phyloP scores from a whole-genome alignment of 2,888 invertebrate species.

The Diaprepes abbreviatus region DNA sequence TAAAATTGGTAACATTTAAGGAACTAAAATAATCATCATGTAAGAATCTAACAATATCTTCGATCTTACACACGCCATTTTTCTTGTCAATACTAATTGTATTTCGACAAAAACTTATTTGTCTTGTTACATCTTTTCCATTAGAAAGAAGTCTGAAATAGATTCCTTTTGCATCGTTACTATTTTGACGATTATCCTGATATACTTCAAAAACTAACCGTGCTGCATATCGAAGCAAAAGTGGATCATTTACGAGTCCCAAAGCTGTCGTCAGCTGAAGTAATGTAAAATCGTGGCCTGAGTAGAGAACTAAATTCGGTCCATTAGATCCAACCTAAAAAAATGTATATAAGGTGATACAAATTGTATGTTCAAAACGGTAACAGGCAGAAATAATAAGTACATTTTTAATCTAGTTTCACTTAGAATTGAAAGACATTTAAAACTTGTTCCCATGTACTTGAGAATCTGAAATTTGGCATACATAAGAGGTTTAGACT shows the following conservation, averaged over 20 bases:
- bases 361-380: no score
- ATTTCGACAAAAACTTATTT: conserved; percentile 84
- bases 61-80: conserved; percentile 83
- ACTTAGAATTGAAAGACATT: no score
- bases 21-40: conserved; percentile 88
- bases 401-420: no score
- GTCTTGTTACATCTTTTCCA: conserved; percentile 87
- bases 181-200: conserved; percentile 70
- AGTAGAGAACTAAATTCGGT: conserved; percentile 69
- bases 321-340: conserved; percentile 55
- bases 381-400: no score
- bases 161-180: conserved; percentile 73
- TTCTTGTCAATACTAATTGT: conserved; percentile 70
- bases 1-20: conserved; percentile 90
- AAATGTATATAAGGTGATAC: no score
- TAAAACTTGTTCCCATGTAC: no score
- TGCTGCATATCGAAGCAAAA: conserved; percentile 85
- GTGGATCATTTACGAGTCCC: conserved; percentile 76
- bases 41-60: conserved; percentile 88
- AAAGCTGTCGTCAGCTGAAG: conserved; percentile 86
- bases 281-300: conserved; percentile 93
- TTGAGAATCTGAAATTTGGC: no score
- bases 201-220: conserved; percentile 91
- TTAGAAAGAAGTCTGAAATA: conserved; percentile 89
- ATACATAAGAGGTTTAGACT: no score